phyloP scores from a whole-genome alignment of 2,888 invertebrate species.

The Therioaphis trifolii region DNA sequence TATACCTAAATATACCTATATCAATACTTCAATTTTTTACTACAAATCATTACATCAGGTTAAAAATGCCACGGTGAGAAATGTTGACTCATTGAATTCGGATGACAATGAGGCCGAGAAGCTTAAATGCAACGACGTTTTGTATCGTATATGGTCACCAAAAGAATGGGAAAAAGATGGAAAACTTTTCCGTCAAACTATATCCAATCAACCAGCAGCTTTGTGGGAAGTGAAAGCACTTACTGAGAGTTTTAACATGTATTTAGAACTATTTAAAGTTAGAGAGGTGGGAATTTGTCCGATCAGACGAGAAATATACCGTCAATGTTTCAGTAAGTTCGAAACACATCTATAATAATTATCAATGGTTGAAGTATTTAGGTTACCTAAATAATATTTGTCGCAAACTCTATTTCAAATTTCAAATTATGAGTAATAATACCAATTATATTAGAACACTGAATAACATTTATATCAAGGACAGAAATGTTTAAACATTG shows the following conservation, averaged over 20 bases:
- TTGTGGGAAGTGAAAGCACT: conserved; percentile 94
- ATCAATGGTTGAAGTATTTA: no score
- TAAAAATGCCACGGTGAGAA: not conserved
- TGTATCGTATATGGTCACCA: conserved; percentile 92
- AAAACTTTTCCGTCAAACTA: conserved; percentile 87
- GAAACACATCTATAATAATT: no score
- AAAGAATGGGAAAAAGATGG: conserved; percentile 95
- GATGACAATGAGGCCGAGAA: not conserved
- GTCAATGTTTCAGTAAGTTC: conserved; percentile 88
- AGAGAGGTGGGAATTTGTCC: conserved; percentile 97
- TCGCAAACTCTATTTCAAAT: no score
- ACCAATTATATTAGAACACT: no score
- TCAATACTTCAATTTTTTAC: not conserved
- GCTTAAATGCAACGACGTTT: conserved; percentile 78
- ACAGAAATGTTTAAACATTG: no score
- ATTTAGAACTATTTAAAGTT: conserved; percentile 90
- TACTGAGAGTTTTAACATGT: conserved; percentile 93
- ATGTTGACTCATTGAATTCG: not conserved
- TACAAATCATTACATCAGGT: not conserved
- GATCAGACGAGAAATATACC: conserved; percentile 90
- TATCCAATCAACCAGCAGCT: conserved; percentile 94
- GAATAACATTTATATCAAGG: no score
- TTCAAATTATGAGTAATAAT: no score
- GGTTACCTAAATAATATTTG: no score
- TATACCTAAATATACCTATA: not conserved